phyloP scores from a whole-genome alignment of 1,140 invertebrate species.

The Melanaphis sacchari region DNA sequence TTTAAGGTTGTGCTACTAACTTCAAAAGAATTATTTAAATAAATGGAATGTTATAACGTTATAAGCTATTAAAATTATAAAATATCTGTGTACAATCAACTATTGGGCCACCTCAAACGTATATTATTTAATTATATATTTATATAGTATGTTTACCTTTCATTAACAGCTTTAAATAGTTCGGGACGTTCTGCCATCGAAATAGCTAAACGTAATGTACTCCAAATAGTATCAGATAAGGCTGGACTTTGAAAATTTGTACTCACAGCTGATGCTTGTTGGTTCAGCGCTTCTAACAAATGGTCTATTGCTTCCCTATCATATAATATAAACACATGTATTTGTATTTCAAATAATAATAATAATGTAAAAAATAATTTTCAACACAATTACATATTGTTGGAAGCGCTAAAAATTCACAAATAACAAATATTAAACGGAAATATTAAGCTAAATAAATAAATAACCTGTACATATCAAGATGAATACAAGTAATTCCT shows the following conservation, averaged over 20 bases:
- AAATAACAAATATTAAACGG: constrained; percentile 12
- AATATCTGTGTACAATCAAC: background rate
- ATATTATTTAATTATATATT: background rate
- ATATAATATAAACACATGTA: constrained; percentile 58
- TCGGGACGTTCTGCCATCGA: constrained; percentile 85
- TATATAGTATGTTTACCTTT: constrained; percentile 65
- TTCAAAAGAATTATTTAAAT: background rate
- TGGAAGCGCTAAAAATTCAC: background rate
- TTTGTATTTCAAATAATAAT: constrained; percentile 10
- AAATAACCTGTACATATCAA: constrained; percentile 85
- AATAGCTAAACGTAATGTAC: constrained; percentile 87
- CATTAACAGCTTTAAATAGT: constrained; percentile 78
- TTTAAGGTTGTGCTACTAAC: no score
- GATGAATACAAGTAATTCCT: constrained; percentile 96
- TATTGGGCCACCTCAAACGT: background rate
- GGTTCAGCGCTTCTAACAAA: constrained; percentile 89
- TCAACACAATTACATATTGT: background rate
- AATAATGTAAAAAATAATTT: background rate
- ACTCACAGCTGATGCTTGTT: constrained; percentile 82
- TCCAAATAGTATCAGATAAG: constrained; percentile 96
- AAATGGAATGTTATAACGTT: background rate
- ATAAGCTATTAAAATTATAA: background rate
- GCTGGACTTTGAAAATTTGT: constrained; percentile 64
- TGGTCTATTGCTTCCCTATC: constrained; percentile 92
- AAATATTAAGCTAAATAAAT: background rate